Conservation (phyloP, 2,888 invertebrate species). For the Drosophila affinis region DNA sequence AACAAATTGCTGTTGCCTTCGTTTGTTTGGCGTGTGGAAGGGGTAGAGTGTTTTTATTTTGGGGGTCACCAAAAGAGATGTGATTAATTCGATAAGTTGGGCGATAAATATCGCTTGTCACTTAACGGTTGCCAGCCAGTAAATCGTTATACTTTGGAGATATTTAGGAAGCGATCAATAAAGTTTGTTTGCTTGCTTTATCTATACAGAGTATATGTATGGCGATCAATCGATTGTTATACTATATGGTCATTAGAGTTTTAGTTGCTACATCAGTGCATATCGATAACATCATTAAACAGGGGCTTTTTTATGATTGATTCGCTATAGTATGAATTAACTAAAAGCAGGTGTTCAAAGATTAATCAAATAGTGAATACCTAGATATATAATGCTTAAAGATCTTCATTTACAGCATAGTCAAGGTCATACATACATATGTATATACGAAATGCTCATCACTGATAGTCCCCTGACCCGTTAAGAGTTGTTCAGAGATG, state of each 20-base stretch:
- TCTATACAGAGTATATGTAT: too few relatives aligned
- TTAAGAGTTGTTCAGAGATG: too few relatives aligned
- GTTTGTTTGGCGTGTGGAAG: neutral
- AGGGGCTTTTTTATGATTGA: neutral
- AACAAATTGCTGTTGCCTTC: slow-evolving; percentile 33
- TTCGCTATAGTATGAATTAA: neutral
- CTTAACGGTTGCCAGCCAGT: slow-evolving; percentile 29
- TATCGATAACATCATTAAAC: neutral
- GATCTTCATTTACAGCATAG: neutral
- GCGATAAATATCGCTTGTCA: slow-evolving; percentile 35
- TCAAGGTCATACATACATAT: neutral
- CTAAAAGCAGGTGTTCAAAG: too few relatives aligned
- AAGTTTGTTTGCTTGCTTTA: neutral
- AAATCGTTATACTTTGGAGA: slow-evolving; percentile 16
- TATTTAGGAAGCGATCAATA: neutral
- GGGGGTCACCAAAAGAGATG: slow-evolving; percentile 5
- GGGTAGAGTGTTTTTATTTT: neutral
- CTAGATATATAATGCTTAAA: neutral
- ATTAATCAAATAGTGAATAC: too few relatives aligned
- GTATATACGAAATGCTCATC: neutral
- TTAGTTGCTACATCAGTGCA: too few relatives aligned
- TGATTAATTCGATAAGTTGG: slow-evolving; percentile 39
- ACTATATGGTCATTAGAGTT: too few relatives aligned
- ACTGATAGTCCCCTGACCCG: neutral
- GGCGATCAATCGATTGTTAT: neutral